Percentiles rank a stretch among this genome's conserved stretches.
These are phyloP conservation scores for Reinhardtius hippoglossoides DNA, from an alignment of 2,113 vertebrate genomes.

Conservation along the genomic window DNA sequence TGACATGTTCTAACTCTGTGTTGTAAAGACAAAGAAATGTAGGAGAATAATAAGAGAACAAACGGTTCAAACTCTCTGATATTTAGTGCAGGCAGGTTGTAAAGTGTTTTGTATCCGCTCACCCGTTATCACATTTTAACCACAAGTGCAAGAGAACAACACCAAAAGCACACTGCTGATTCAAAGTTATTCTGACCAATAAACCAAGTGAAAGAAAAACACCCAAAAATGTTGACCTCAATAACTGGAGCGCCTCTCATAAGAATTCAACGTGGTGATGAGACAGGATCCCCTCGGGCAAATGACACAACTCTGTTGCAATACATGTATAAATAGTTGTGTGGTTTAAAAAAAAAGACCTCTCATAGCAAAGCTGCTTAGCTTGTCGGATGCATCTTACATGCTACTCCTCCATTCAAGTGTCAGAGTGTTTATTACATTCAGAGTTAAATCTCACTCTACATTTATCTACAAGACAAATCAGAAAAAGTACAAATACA, in stretches of 20 bases:
- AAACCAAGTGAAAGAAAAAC: slow-evolving; percentile 28
- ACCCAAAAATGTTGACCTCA: slow-evolving; percentile 51
- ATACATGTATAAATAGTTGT: slow-evolving; percentile 67
- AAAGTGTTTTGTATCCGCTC: background rate
- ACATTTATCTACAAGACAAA: no score
- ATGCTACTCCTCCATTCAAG: slow-evolving; percentile 52
- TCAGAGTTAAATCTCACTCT: background rate
- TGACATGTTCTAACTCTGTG: background rate
- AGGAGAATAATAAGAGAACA: background rate
- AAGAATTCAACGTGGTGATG: slow-evolving; percentile 60
- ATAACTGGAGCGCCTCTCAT: slow-evolving; percentile 48
- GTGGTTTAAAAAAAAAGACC: slow-evolving; percentile 58
- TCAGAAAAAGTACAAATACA: background rate
- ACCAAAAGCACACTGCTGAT: slow-evolving; percentile 6
- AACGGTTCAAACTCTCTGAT: background rate
- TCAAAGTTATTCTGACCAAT: slow-evolving; percentile 14
- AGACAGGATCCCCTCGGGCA: slow-evolving; percentile 66
- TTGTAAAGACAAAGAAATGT: background rate
- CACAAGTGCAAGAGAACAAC: background rate
- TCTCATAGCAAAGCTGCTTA: slow-evolving; percentile 73
- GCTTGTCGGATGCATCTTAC: slow-evolving; percentile 68
- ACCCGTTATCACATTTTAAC: no score
- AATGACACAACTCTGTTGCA: slow-evolving; percentile 73
- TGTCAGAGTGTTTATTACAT: slow-evolving; percentile 1
- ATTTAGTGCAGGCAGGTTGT: background rate